These are phyloP conservation scores for Allacma fusca DNA, from an alignment of 2,888 invertebrate species.

Conservation along the genomic window DNA sequence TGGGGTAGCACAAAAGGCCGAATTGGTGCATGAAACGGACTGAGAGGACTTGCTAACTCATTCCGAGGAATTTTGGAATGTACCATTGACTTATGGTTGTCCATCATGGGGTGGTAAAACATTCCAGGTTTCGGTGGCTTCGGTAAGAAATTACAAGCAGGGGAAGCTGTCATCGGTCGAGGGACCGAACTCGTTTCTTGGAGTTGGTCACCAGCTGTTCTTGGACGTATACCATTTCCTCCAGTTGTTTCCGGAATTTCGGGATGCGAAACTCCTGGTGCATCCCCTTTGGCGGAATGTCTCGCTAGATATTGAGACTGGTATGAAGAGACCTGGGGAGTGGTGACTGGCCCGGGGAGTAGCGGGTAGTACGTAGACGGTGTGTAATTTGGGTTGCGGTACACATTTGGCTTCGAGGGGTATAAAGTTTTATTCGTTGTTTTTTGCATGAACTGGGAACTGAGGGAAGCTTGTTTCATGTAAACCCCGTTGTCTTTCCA, in stretches of 20 bases:
- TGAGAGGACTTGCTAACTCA: conserved; percentile 31
- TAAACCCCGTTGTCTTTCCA: no score
- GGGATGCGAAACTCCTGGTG: not conserved
- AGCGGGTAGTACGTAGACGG: not conserved
- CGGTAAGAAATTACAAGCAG: not conserved
- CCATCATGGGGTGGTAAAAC: no score
- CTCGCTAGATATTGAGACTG: no score
- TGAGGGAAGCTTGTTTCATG: no score
- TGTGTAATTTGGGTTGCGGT: not conserved
- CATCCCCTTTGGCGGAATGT: conserved; percentile 3
- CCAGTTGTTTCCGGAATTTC: not conserved
- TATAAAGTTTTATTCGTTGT: not conserved
- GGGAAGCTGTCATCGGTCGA: not conserved
- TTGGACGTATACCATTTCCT: not conserved
- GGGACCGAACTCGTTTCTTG: not conserved
- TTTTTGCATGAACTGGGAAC: not conserved
- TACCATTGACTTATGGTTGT: conserved; percentile 1
- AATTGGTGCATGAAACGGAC: conserved; percentile 31
- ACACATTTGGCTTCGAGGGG: conserved; percentile 21
- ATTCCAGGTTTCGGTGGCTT: not conserved
- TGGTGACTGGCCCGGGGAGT: not conserved
- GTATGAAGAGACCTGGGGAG: no score
- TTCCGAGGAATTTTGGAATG: not conserved
- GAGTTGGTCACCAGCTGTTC: not conserved
- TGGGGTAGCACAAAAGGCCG: conserved; percentile 3